Conservation (phyloP, 2,888 invertebrate species). For the Ashinkailepas kermadecensis region DNA sequence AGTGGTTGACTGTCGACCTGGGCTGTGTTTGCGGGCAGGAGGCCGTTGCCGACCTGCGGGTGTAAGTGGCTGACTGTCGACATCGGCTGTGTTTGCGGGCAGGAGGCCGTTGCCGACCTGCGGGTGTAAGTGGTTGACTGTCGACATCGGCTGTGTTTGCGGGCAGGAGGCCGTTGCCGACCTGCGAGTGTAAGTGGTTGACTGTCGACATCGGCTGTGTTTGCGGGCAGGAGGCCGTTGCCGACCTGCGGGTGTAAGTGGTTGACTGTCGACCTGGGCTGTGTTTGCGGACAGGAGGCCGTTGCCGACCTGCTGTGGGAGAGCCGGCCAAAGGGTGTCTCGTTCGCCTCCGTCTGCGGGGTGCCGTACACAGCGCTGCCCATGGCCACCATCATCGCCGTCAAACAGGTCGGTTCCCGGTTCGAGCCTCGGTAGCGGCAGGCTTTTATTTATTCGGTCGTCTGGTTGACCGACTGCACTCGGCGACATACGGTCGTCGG, state of each 20-base stretch:
- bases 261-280: not conserved
- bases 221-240: not conserved
- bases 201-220: too few relatives aligned
- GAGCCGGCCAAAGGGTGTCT: conserved; percentile 47
- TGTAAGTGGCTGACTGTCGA: too few relatives aligned
- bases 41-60: conserved; percentile 51
- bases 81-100: too few relatives aligned
- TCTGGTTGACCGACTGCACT: too few relatives aligned
- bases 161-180: too few relatives aligned
- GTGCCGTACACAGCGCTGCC: conserved; percentile 97
- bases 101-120: too few relatives aligned
- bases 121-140: too few relatives aligned
- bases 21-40: conserved; percentile 46
- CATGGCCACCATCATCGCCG: conserved; percentile 75
- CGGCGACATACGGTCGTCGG: too few relatives aligned
- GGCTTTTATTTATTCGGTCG: too few relatives aligned
- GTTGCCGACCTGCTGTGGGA: conserved; percentile 55
- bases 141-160: too few relatives aligned
- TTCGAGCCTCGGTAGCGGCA: too few relatives aligned
- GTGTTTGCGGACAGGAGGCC: conserved; percentile 46
- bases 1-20: not conserved
- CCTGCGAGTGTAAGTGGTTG: too few relatives aligned
- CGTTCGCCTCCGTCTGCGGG: conserved; percentile 62
- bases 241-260: not conserved
- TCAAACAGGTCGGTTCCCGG: conserved; percentile 52